Evolutionary conservation across 2,888 invertebrate genomes (phyloP), one percentile per base, ranked within the genome.

Genomic region (Incurvaria masculella): DNA sequence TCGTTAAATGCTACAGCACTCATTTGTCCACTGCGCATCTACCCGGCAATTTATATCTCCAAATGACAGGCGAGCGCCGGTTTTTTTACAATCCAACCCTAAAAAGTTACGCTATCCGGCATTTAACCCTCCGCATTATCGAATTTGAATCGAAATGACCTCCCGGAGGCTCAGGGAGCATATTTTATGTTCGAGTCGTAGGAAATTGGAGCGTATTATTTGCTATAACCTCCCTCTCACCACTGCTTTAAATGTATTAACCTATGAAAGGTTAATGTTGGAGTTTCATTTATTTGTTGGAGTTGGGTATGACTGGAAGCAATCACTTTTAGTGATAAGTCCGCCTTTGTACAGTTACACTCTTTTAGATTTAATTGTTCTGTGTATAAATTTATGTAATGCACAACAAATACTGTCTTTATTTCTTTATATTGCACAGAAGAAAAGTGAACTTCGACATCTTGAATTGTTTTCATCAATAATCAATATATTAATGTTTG

Each of bases 41-140:
- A 33, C 11, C 33, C 33, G 33, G 33, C 14, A 33, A 14, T 33
- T 33, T 14, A 3, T 4, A 10, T 3, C 11, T 11, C 8, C 33
- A 33, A 33, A 33, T 33, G 33, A 33, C 33, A 33, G 33, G 14
- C 11, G 33, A 33, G 33, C 33, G 33, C 8, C 14, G 14, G 33
- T 33, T 33, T n/a, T n/a, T 33, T 33, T 33, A 33, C 33, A 33
- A 33, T 11, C 6, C 33, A 33, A 33, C 33, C 33, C 33, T 33
- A 33, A 33, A 33, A 14, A 33, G 33, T 33, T 33, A 11, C 33
- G 33, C 33, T n/a, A 33, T 33, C 33, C 33, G 33, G 33, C 33
- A 33, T 72, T 76, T 78, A 76, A 78, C 78, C 78, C 76, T 75
- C 73, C 73, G 74, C 71, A 72, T 76, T 75, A 78, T 78, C 73